Evolutionary conservation across 1,140 invertebrate species (phyloP).

Genomic region (Anadara kagoshimensis): DNA sequence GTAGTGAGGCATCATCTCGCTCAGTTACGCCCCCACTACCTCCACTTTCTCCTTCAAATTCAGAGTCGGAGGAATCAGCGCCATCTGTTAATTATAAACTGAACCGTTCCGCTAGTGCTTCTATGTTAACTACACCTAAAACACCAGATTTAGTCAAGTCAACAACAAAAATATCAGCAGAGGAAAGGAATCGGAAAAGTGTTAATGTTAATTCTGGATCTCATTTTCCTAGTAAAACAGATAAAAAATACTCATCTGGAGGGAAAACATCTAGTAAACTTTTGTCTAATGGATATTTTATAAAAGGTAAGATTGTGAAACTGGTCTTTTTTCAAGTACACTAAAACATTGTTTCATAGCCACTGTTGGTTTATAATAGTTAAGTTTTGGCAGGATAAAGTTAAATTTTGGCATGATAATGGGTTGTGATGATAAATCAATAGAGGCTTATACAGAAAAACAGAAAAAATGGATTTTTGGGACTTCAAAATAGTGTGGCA

Average conservation of each 20-base stretch:
- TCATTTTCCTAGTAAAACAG: slow-evolving; percentile 23
- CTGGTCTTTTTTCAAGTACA: no score
- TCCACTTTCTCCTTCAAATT: slow-evolving; percentile 45
- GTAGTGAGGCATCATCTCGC: slow-evolving; percentile 39
- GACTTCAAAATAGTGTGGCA: no score
- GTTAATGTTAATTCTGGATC: slow-evolving; percentile 22
- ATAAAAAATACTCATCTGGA: slow-evolving; percentile 13
- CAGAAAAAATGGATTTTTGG: no score
- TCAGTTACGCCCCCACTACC: slow-evolving; percentile 58
- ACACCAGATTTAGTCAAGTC: slow-evolving; percentile 45
- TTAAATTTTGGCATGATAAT: no score
- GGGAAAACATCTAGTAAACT: background rate
- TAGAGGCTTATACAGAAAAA: no score
- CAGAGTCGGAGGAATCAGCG: slow-evolving; percentile 22
- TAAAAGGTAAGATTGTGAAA: background rate
- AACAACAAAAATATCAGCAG: slow-evolving; percentile 14
- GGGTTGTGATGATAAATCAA: no score
- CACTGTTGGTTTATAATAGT: no score
- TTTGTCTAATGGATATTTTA: background rate
- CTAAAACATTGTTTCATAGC: no score
- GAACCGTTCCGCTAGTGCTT: slow-evolving; percentile 41
- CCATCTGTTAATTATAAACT: slow-evolving; percentile 34
- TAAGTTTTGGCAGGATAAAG: no score
- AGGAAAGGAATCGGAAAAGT: slow-evolving; percentile 22
- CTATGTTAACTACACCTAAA: slow-evolving; percentile 42